Evolutionary conservation across 2,797 vertebrate genomes (phyloP).

Genomic region (Platalea minor): DNA sequence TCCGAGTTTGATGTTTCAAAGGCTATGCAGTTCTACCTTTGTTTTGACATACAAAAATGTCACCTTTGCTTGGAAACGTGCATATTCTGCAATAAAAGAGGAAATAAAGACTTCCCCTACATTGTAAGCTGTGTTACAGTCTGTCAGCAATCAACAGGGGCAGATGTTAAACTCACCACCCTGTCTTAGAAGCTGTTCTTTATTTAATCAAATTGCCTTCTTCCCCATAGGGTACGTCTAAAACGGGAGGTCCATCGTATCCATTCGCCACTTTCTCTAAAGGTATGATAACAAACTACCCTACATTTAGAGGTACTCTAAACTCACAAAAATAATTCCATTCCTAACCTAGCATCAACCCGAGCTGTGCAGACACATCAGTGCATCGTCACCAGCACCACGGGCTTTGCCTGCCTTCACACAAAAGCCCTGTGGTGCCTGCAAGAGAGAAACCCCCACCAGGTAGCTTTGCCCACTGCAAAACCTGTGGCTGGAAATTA

Average conservation of each 20-base stretch:
- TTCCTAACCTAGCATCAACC: background rate
- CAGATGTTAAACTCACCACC: conserved; percentile 36
- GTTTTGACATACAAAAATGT: conserved; percentile 31
- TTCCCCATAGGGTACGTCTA: background rate
- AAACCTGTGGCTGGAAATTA: background rate
- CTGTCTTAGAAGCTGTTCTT: background rate
- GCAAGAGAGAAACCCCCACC: background rate
- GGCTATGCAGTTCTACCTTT: conserved; percentile 35
- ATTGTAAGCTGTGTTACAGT: background rate
- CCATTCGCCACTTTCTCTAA: background rate
- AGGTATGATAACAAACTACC: background rate
- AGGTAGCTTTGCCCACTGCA: background rate
- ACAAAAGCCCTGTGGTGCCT: background rate
- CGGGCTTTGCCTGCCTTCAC: background rate
- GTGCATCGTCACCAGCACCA: background rate
- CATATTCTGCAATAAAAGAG: background rate
- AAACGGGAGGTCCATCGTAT: background rate
- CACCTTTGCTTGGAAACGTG: conserved; percentile 14
- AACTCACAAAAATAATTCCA: background rate
- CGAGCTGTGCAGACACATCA: background rate
- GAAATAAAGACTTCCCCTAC: conserved; percentile 15
- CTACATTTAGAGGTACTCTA: background rate
- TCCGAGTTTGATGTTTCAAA: conserved; percentile 55
- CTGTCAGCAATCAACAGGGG: conserved; percentile 46
- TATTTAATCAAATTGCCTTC: background rate